These are phyloP conservation scores for Pipistrellus pygmaeus DNA, from an alignment of 2,797 vertebrate species.

Conservation along the genomic window DNA sequence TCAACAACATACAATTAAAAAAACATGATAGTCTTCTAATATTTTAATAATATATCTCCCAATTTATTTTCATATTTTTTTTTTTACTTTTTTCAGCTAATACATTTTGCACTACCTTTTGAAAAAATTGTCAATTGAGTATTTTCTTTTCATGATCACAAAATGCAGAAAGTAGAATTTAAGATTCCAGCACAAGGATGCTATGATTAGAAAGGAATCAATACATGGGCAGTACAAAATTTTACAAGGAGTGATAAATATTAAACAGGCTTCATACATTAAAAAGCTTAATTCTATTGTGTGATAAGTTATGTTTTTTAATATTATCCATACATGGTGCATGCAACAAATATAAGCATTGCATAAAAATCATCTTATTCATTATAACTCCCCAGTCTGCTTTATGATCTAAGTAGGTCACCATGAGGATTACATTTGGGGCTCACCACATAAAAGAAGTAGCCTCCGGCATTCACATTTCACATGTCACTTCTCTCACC, in stretches of 20 bases:
- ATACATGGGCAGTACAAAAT: neutral
- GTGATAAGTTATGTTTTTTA: neutral
- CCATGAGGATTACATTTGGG: neutral
- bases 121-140: neutral
- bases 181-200: neutral
- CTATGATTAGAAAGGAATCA: neutral
- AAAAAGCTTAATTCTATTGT: neutral
- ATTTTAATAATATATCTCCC: neutral
- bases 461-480: neutral
- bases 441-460: neutral
- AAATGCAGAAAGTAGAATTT: neutral
- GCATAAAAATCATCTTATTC: neutral
- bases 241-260: neutral
- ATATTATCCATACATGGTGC: neutral
- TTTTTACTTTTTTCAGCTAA: neutral
- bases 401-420: neutral
- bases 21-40: neutral
- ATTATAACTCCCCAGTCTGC: neutral
- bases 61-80: neutral
- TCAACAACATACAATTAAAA: neutral
- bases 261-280: neutral
- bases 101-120: neutral
- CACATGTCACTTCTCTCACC: conserved; percentile 1
- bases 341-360: neutral
- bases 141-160: conserved; percentile 21